Base-by-base conservation (phyloP, 2,113 vertebrate species). In the Noctilio leporinus region DNA sequence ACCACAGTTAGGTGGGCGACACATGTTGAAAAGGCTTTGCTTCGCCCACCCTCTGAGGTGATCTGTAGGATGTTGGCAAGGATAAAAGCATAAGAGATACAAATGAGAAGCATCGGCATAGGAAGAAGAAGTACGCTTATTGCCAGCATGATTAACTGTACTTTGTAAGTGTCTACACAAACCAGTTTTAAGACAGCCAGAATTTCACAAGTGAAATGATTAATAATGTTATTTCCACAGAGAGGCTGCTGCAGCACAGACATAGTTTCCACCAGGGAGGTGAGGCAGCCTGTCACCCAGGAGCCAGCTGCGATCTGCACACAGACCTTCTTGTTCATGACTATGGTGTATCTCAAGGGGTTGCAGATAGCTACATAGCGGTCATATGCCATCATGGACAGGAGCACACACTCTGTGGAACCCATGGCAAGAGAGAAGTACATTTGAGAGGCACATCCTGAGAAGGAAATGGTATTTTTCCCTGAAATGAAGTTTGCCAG, bases 161-260 rank as follows among this genome's bases (percentile, higher is more conserved):
- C 96, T 51, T 15, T 15, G n/a, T 84, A 80, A 7, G 96, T 97
- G 19, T 67, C 91, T 4, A 45, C 96, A 75, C 97, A 98, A 59
- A 95, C 96, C 35, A 98, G 91, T 55, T 96, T 97, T 77, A 98
- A 65, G 38, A 98, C 5, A 0, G 93, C 95, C 17, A 97, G 90
- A 59, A 98, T 97, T 82, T 98, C 98, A 95, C 97, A 98, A 72
- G 89, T 95, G 70, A 97, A 98, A 67, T 96, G 97, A 90, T 97
- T 91, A 51, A 98, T 97, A 73, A 73, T 95, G 2, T 51, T 47
- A 6, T 97, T 96, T 22, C 67, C 87, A 55, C 97, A 98, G 47
- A 97, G 86, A 76, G 96, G 43, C 20, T 93, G 53, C 15, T 78
- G 92, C 26, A 98, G 92, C 17, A 97, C 92, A 40, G 89, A 89